phyloP scores from a whole-genome alignment of 1,140 invertebrate species.

The Euura lappo region DNA sequence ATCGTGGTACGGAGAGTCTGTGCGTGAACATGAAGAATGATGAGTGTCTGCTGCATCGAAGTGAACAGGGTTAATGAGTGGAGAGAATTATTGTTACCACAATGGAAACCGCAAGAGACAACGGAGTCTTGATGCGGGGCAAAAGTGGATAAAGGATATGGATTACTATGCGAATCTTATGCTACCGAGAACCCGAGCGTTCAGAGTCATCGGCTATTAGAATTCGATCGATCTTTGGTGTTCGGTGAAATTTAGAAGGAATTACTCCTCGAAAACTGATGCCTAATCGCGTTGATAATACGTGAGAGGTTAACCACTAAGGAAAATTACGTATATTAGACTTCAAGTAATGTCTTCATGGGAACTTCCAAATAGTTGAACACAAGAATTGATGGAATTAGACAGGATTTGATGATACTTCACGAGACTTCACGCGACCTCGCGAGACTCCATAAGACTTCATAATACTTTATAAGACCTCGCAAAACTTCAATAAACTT shows the following conservation, averaged over 20 bases:
- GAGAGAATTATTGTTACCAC: not conserved
- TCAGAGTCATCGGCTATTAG: not conserved
- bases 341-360: no score
- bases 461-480: no score
- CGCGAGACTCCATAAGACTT: no score
- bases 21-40: conserved; percentile 31
- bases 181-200: not conserved
- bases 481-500: no score
- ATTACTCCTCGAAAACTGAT: not conserved
- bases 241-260: not conserved
- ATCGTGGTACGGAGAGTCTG: conserved; percentile 92
- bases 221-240: not conserved
- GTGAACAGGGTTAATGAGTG: not conserved
- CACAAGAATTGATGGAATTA: no score
- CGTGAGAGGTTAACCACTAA: no score
- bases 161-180: not conserved
- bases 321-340: no score
- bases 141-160: not conserved
- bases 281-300: no score
- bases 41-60: not conserved
- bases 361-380: no score
- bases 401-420: no score
- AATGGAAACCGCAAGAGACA: not conserved
- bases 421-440: no score
- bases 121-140: not conserved